Evolutionary conservation across 1,140 invertebrate genomes (phyloP).

Genomic region (Danaus melanippus): DNA sequence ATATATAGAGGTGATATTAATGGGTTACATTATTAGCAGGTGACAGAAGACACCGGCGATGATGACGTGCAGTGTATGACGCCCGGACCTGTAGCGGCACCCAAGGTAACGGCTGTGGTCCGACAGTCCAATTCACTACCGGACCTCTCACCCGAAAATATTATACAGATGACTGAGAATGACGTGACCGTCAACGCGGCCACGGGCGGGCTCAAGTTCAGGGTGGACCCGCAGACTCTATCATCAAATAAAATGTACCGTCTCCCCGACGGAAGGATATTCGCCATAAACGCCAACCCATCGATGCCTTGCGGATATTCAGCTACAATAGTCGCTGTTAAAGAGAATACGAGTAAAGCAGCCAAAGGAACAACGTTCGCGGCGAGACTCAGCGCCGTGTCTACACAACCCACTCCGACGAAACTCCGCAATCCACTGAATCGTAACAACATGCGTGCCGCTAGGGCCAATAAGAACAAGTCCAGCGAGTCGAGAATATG

Average conservation of each 20-base stretch:
- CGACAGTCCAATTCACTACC: constrained; percentile 23
- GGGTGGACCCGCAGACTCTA: constrained; percentile 66
- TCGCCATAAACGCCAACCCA: constrained; percentile 66
- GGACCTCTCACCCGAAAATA: constrained; percentile 44
- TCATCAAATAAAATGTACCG: constrained; percentile 70
- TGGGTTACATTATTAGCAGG: constrained; percentile 28
- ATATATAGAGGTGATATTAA: not conserved
- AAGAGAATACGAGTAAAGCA: constrained; percentile 33
- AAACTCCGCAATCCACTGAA: constrained; percentile 19
- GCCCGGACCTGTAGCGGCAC: constrained; percentile 32
- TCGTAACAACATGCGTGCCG: constrained; percentile 23
- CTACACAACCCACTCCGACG: constrained; percentile 12
- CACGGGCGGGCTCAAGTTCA: constrained; percentile 66
- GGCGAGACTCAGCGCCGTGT: constrained; percentile 48
- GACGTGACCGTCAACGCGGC: constrained; percentile 63
- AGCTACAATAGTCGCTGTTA: constrained; percentile 64
- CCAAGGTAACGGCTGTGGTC: constrained; percentile 12
- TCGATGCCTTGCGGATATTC: constrained; percentile 68
- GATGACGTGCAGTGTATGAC: constrained; percentile 69
- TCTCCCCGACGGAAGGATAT: constrained; percentile 65
- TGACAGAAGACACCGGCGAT: constrained; percentile 52
- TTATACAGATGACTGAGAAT: constrained; percentile 69
- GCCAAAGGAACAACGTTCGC: constrained; percentile 44
- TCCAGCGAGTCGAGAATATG: constrained; percentile 29
- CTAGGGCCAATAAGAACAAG: constrained; percentile 22